Conservation (phyloP, 2,797 vertebrate genomes). For the Spondyliosoma cantharus region DNA sequence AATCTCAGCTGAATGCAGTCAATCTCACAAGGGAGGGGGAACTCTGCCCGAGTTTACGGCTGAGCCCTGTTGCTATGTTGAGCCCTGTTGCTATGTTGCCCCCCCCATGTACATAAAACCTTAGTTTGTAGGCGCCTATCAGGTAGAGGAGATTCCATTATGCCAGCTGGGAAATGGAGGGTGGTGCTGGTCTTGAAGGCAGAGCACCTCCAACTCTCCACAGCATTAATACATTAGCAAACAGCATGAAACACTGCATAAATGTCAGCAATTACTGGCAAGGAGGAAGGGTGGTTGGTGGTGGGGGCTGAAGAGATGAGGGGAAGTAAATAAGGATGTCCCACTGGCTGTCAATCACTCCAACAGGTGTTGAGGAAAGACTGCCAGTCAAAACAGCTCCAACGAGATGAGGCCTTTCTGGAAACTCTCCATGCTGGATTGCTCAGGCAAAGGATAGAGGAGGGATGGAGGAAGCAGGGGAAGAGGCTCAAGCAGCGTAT, state of each 20-base stretch:
- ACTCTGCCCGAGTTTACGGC: slow-evolving; percentile 91
- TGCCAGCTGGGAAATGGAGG: slow-evolving; percentile 85
- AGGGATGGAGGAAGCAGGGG: slow-evolving; percentile 9
- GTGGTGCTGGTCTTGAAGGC: slow-evolving; percentile 85
- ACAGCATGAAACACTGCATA: slow-evolving; percentile 99
- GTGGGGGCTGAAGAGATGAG: slow-evolving; percentile 82
- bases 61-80: slow-evolving; percentile 96
- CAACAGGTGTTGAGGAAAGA: slow-evolving; percentile 82
- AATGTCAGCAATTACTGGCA: slow-evolving; percentile 99
- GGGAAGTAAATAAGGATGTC: slow-evolving; percentile 97
- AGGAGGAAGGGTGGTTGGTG: slow-evolving; percentile 41
- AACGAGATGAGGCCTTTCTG: slow-evolving; percentile 52
- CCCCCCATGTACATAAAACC: slow-evolving; percentile 88
- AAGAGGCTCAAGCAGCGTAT: slow-evolving; percentile 35
- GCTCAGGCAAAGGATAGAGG: slow-evolving; percentile 26
- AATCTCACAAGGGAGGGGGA: slow-evolving; percentile 89
- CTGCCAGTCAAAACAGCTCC: slow-evolving; percentile 74
- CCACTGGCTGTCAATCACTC: slow-evolving; percentile 94
- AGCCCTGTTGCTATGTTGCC: slow-evolving; percentile 95
- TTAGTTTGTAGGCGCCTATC: slow-evolving; percentile 84
- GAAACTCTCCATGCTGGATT: slow-evolving; percentile 32
- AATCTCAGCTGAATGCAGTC: slow-evolving; percentile 97
- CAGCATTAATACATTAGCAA: slow-evolving; percentile 99
- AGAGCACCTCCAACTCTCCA: slow-evolving; percentile 82
- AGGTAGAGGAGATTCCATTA: slow-evolving; percentile 97